phyloP scores from a whole-genome alignment of 2,888 invertebrate genomes.

The Acrobasis consociella region DNA sequence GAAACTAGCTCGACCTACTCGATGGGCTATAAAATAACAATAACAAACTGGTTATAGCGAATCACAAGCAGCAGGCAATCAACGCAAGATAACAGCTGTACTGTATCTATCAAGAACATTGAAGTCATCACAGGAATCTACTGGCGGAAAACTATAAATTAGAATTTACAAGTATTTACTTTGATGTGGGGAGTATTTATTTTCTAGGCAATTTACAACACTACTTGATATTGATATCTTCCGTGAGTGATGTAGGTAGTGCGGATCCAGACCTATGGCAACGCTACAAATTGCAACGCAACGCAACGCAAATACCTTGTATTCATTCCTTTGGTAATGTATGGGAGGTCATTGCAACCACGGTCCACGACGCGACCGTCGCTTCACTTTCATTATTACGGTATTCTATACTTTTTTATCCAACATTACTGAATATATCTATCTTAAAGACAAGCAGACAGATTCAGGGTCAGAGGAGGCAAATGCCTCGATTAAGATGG shows the following conservation, averaged over 20 bases:
- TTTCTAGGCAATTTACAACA: no score
- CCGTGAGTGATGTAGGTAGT: not conserved
- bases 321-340: not conserved
- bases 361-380: not conserved
- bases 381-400: not conserved
- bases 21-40: not conserved
- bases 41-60: conserved; percentile 12
- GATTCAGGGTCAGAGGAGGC: no score
- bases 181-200: no score
- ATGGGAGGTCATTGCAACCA: not conserved
- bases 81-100: conserved; percentile 4
- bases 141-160: not conserved
- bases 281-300: not conserved
- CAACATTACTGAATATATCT: not conserved
- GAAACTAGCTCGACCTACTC: not conserved
- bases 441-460: no score
- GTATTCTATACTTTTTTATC: not conserved
- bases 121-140: not conserved
- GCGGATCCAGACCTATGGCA: not conserved
- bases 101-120: conserved; percentile 2
- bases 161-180: not conserved
- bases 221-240: no score
- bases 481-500: no score
- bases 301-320: not conserved
- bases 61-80: not conserved